phyloP scores from a whole-genome alignment of 2,888 invertebrate species.

The Andrena trimmerana region DNA sequence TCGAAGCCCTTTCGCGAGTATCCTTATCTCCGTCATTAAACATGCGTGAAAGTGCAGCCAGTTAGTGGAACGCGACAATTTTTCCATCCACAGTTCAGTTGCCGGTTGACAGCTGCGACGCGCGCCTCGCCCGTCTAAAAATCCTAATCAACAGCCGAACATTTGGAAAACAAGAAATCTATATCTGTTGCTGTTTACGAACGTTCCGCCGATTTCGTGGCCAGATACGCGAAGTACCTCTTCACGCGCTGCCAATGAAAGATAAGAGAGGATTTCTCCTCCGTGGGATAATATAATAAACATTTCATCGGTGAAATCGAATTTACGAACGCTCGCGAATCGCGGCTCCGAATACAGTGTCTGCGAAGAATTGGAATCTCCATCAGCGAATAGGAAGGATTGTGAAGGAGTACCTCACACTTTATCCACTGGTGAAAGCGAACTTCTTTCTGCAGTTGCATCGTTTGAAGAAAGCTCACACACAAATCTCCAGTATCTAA shows the following conservation, averaged over 20 bases:
- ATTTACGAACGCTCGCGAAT: background rate
- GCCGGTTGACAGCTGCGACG: slow-evolving; percentile 1
- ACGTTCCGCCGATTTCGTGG: background rate
- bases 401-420: background rate
- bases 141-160: no score
- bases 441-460: no score
- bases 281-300: background rate
- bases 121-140: slow-evolving; percentile 3
- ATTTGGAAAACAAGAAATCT: background rate
- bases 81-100: slow-evolving; percentile 57
- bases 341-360: no score
- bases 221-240: background rate
- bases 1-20: slow-evolving; percentile 36
- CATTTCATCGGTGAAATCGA: slow-evolving; percentile 7
- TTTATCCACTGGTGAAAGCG: no score
- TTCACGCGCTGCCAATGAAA: background rate
- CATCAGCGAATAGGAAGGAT: background rate
- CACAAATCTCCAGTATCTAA: no score
- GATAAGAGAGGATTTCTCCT: slow-evolving; percentile 8
- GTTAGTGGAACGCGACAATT: slow-evolving; percentile 57
- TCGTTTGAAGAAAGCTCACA: no score
- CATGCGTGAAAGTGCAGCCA: slow-evolving; percentile 66
- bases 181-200: background rate
- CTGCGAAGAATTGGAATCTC: background rate
- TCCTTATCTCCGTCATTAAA: slow-evolving; percentile 59